Base-by-base conservation (phyloP, 1,140 invertebrate genomes). In the Drosophila bocqueti region DNA sequence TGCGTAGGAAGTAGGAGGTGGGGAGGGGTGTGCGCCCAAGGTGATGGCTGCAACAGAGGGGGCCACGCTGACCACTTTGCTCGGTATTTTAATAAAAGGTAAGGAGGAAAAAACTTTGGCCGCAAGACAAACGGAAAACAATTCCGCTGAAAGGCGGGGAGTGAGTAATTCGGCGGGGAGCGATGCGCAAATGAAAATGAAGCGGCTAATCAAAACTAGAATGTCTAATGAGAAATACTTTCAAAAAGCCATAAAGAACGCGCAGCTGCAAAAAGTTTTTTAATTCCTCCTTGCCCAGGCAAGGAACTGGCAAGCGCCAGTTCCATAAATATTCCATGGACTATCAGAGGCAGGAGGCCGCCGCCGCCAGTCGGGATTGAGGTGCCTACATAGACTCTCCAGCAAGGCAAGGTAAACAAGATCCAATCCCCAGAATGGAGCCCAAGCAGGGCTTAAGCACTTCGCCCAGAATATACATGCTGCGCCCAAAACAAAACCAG, bases 1-100 rank as follows among this genome's bases (percentile, higher is more conserved):
- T 50, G n/a, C 21, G 11, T 9, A 7, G 31, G n/a, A 21, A 8
- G 34, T 15, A 13, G 45, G 21, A 15, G 2, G 34, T 34, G 10
- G 42, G 21, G 16, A 36, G 5, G 36, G 15, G 40, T 26, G 36
- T 15, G n/a, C 15, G n/a, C 34, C 52, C 34, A 55, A 40, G 52
- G 52, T 55, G 16, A 43, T 34, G 45, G 18, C 21, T 18, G 55
- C 36, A 49, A 42, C 42, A 49, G 55, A 40, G 43, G 68, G 68
- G 38, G 42, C 49, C 46, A 29, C 59, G 31, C 40, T 76, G 73
- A 65, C 61, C 73, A 83, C 49, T 62, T 73, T 64, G 36, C 72
- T 49, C 66, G 74, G 73, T 81, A 90, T 89, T 89, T 89, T 90
- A 89, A 89, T 89, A 81, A 90, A 40, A 69, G 77, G 80, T 71